Evolutionary conservation across 2,888 invertebrate species (phyloP).

Genomic region (Ecdyonurus torrentis): DNA sequence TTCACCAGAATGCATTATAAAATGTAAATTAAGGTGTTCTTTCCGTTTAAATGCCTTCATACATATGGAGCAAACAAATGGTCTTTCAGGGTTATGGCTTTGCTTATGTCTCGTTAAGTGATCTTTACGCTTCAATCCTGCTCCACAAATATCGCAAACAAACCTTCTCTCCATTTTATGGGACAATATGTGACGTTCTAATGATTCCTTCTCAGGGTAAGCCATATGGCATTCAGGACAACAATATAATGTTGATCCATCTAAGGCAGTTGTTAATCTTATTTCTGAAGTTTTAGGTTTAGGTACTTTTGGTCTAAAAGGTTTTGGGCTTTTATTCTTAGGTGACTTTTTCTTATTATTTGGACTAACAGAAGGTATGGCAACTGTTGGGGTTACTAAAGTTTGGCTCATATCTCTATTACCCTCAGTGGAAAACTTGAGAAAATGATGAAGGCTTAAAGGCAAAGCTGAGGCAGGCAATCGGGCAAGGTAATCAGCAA

Average conservation of each 20-base stretch:
- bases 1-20: conserved; percentile 69
- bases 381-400: conserved; percentile 61
- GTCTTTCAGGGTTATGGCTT: conserved; percentile 64
- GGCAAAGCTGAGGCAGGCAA: conserved; percentile 11
- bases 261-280: conserved; percentile 29
- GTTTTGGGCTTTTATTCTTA: neutral
- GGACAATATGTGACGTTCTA: conserved; percentile 53
- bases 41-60: conserved; percentile 62
- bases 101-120: conserved; percentile 62
- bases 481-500: conserved; percentile 11
- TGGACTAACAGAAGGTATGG: neutral
- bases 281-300: conserved; percentile 8
- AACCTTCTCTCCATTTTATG: conserved; percentile 59
- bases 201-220: conserved; percentile 64
- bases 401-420: conserved; percentile 30
- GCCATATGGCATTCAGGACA: conserved; percentile 85
- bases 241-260: conserved; percentile 70
- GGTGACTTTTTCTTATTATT: neutral
- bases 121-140: conserved; percentile 50
- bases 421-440: conserved; percentile 10
- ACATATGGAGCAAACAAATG: conserved; percentile 60
- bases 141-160: conserved; percentile 14
- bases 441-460: conserved; percentile 11
- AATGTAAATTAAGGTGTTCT: conserved; percentile 67
- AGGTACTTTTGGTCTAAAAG: neutral